These are phyloP conservation scores for Scaptomyza montana DNA, from an alignment of 1,140 invertebrate genomes.

Conservation along the genomic window DNA sequence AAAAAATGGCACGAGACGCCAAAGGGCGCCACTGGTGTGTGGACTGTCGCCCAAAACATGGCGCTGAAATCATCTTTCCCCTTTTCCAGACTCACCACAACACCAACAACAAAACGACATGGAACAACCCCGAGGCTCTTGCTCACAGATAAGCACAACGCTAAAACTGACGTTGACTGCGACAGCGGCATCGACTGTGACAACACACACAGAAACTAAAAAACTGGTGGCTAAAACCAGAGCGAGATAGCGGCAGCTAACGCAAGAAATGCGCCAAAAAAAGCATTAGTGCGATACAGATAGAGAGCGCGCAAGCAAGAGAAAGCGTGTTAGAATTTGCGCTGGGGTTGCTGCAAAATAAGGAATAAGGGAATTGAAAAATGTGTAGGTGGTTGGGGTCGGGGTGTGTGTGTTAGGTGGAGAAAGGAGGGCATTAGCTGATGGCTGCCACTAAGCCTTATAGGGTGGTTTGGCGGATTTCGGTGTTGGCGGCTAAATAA, in stretches of 20 bases:
- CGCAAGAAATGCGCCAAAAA: slow-evolving; percentile 29
- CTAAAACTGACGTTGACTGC: slow-evolving; percentile 12
- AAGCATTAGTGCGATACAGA: not conserved
- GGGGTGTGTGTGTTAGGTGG: not conserved
- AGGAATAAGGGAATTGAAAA: not conserved
- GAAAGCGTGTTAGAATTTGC: slow-evolving; percentile 12
- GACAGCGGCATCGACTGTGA: slow-evolving; percentile 45
- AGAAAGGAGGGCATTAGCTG: not conserved
- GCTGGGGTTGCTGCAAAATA: slow-evolving; percentile 28
- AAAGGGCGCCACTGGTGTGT: slow-evolving; percentile 53
- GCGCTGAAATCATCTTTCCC: slow-evolving; percentile 10
- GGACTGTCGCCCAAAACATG: slow-evolving; percentile 50
- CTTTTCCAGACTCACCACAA: not conserved
- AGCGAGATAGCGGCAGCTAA: slow-evolving; percentile 59
- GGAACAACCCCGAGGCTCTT: slow-evolving; percentile 49
- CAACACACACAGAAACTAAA: slow-evolving; percentile 28
- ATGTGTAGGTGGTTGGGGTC: not conserved
- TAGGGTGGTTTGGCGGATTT: slow-evolving; percentile 69
- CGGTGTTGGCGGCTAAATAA: slow-evolving; percentile 73
- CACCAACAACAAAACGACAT: not conserved
- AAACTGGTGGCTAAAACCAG: slow-evolving; percentile 47
- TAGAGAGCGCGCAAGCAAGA: not conserved
- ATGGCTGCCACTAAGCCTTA: slow-evolving; percentile 35
- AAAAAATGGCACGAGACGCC: slow-evolving; percentile 29
- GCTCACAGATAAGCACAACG: slow-evolving; percentile 59